Base-by-base conservation (phyloP, 2,888 invertebrate genomes). In the Byasa hedistus region DNA sequence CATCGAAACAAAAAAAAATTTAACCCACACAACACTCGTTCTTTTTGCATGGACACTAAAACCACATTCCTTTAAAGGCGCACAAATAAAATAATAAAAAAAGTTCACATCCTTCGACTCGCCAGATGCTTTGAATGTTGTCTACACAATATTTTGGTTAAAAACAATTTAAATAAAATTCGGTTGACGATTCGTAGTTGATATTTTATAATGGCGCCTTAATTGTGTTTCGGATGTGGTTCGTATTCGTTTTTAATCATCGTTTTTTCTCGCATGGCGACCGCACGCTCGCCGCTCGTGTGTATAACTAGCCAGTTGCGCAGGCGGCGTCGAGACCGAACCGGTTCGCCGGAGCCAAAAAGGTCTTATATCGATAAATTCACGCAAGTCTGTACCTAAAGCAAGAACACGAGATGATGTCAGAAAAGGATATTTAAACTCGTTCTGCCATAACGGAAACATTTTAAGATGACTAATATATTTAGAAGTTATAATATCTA, bases 181-280 rank as follows among this genome's bases (percentile, higher is more conserved):
- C 72, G 72, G 70, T 69, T 66, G 66, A 68, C 65, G 63, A 55
- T 51, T 68, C 67, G 62, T 61, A 68, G 61, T 55, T 62, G 58
- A 56, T 44, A 67, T 64, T 59, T 68, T 17, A 66, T 69, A 62
- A 69, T 61, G 63, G 66, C 64, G 66, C 66, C 52, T 64, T 57
- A 66, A 23, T 76, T 77, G 75, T 65, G 74, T 77, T 76, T 75
- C 76, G 69, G 69, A 76, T 72, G 79, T 66, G 68, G 71, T 72
- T 72, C 74, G 67, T 71, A 70, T 81, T 88, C 86, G 86, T 82
- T 81, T 81, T 87, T 82, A 79, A 80, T 73, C 75, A 78, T 89
- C 87, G 88, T 89, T 87, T 78, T 77, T 75, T 73, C 77, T 82
- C 79, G 84, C 90, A 90, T 90, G 79, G 89, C 90, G 89, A 82